These are phyloP conservation scores for Ichneumoninae sp. DNA, from an alignment of 2,888 invertebrate genomes.

Conservation along the genomic window DNA sequence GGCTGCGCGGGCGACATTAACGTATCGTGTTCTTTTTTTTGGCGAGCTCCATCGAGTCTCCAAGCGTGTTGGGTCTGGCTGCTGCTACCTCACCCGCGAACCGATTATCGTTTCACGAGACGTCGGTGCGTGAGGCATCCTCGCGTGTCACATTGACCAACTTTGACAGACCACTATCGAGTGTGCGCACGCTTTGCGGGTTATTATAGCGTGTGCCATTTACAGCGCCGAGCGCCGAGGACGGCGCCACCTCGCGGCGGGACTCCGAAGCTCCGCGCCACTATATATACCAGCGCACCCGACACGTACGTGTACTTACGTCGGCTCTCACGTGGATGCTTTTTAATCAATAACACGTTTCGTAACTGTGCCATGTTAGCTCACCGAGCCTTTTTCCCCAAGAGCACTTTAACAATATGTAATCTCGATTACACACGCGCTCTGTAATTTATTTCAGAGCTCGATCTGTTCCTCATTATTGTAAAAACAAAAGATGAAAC, in stretches of 20 bases:
- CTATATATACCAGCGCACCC: neutral
- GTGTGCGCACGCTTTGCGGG: slow-evolving; percentile 32
- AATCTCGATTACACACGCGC: neutral
- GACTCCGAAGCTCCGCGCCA: neutral
- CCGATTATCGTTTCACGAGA: slow-evolving; percentile 48
- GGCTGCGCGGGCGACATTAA: neutral
- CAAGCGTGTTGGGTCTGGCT: neutral
- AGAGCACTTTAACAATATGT: slow-evolving; percentile 31
- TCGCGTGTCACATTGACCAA: slow-evolving; percentile 60
- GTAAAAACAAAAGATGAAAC: no score
- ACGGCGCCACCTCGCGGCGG: slow-evolving; percentile 22
- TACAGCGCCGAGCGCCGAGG: neutral
- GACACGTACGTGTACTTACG: slow-evolving; percentile 8
- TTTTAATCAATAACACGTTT: slow-evolving; percentile 61
- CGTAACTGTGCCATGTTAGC: slow-evolving; percentile 50
- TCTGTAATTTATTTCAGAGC: neutral
- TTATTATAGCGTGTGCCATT: slow-evolving; percentile 8
- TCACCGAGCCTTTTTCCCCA: neutral
- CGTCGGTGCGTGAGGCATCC: slow-evolving; percentile 52
- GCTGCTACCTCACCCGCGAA: slow-evolving; percentile 38
- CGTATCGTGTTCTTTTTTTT: slow-evolving; percentile 26
- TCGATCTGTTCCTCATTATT: slow-evolving; percentile 20
- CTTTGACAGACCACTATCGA: slow-evolving; percentile 52
- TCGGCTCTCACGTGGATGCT: slow-evolving; percentile 35
- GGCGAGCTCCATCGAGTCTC: slow-evolving; percentile 42